Evolutionary conservation across 1,140 invertebrate genomes (phyloP).

Genomic region (Pseudomyrmex pallidus): DNA sequence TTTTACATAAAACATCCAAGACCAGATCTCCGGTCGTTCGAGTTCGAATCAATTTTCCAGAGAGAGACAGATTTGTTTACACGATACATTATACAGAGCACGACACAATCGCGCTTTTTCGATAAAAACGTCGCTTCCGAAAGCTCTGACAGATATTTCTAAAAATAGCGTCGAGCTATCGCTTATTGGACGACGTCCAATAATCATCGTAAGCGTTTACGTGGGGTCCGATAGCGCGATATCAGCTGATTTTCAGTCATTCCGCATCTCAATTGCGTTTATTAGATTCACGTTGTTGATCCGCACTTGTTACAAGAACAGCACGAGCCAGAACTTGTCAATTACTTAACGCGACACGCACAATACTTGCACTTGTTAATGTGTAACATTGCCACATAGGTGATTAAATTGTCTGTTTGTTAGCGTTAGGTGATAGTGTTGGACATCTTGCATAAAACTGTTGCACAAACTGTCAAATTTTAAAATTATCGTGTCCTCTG

Average conservation of each 20-base stretch:
- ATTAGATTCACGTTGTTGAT: neutral
- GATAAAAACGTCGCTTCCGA: neutral
- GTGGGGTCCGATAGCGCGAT: constrained; percentile 3
- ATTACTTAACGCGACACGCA: neutral
- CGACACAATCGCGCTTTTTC: neutral
- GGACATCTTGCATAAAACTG: neutral
- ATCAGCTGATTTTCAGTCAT: constrained; percentile 32
- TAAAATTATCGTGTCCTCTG: neutral
- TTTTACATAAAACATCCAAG: too few relatives aligned
- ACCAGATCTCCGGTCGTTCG: too few relatives aligned
- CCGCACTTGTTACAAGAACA: neutral
- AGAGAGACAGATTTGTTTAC: too few relatives aligned
- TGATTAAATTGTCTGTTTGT: neutral
- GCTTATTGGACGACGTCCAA: constrained; percentile 64
- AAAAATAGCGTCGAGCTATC: constrained; percentile 67
- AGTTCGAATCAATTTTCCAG: too few relatives aligned
- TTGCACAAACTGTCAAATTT: constrained; percentile 11
- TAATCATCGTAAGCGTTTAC: constrained; percentile 26
- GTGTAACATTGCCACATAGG: neutral
- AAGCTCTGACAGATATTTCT: constrained; percentile 51
- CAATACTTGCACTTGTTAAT: neutral
- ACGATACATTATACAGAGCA: too few relatives aligned
- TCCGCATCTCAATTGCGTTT: constrained; percentile 20
- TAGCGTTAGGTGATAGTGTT: neutral
- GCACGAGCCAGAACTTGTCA: neutral